phyloP scores from a whole-genome alignment of 2,797 vertebrate species.

The Sebastes vulpes region DNA sequence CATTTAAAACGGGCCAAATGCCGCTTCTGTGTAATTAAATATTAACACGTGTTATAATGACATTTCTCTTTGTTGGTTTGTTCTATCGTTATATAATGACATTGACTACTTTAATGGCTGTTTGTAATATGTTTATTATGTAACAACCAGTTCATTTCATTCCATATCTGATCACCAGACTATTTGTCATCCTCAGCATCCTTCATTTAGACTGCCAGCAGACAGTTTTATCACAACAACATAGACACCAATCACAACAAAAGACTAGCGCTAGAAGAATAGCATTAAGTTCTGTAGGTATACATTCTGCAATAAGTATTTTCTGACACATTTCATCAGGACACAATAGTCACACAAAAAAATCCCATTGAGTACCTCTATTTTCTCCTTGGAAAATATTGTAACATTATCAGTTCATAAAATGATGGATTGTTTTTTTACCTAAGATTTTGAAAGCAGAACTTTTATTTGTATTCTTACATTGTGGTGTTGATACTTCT shows the following conservation, averaged over 20 bases:
- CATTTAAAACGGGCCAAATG: background rate
- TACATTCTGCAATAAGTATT: background rate
- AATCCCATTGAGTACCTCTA: background rate
- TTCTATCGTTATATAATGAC: background rate
- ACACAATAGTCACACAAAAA: background rate
- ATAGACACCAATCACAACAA: background rate
- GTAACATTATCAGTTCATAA: background rate
- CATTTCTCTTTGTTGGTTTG: background rate
- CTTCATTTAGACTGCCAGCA: background rate
- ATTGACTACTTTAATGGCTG: background rate
- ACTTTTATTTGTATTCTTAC: background rate
- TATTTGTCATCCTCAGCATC: background rate
- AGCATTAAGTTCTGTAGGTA: background rate
- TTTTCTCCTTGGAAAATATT: background rate
- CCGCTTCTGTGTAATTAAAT: background rate
- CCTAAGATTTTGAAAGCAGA: too few species aligned
- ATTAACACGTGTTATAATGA: background rate
- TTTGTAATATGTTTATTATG: slow-evolving; percentile 3
- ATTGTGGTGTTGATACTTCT: background rate
- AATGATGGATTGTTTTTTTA: background rate
- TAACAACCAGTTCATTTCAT: background rate
- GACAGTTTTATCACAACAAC: background rate
- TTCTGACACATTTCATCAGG: background rate
- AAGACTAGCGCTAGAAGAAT: too few species aligned
- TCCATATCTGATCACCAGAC: background rate